Conservation (phyloP, 2,888 invertebrate species). For the Eupithecia subumbrata region DNA sequence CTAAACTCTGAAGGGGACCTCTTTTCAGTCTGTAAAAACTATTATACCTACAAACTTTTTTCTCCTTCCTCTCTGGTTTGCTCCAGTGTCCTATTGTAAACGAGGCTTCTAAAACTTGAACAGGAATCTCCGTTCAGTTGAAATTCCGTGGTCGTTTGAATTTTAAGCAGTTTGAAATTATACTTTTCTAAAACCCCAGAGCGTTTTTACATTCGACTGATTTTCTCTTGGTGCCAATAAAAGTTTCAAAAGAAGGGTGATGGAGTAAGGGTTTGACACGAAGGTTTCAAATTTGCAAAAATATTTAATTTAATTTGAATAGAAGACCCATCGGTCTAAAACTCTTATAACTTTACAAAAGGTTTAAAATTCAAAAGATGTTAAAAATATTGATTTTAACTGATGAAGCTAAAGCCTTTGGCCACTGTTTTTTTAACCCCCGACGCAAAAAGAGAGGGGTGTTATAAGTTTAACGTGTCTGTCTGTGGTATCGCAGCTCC, state of each 20-base stretch:
- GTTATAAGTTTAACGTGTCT: no score
- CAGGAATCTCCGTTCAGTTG: slow-evolving; percentile 23
- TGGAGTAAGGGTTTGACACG: not conserved
- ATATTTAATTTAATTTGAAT: not conserved
- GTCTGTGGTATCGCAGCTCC: no score
- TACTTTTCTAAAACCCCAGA: slow-evolving; percentile 29
- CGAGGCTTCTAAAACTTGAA: slow-evolving; percentile 19
- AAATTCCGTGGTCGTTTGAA: slow-evolving; percentile 29
- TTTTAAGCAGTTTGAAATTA: slow-evolving; percentile 29
- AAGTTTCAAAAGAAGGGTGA: slow-evolving; percentile 2
- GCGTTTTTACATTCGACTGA: slow-evolving; percentile 10
- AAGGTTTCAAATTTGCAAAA: not conserved
- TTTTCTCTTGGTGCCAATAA: slow-evolving; percentile 1
- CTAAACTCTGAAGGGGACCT: no score
- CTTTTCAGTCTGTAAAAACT: no score
- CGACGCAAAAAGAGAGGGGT: no score
- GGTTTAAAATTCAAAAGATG: not conserved
- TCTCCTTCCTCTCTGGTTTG: no score
- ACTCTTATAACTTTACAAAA: not conserved
- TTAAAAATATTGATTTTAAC: not conserved
- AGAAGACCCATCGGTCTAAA: not conserved
- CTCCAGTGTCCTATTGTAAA: slow-evolving; percentile 14
- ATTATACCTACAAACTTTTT: no score
- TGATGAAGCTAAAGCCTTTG: no score
- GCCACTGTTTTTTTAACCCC: no score